Conservation (phyloP, 2,113 vertebrate genomes). For the Triplophysa rosa region DNA sequence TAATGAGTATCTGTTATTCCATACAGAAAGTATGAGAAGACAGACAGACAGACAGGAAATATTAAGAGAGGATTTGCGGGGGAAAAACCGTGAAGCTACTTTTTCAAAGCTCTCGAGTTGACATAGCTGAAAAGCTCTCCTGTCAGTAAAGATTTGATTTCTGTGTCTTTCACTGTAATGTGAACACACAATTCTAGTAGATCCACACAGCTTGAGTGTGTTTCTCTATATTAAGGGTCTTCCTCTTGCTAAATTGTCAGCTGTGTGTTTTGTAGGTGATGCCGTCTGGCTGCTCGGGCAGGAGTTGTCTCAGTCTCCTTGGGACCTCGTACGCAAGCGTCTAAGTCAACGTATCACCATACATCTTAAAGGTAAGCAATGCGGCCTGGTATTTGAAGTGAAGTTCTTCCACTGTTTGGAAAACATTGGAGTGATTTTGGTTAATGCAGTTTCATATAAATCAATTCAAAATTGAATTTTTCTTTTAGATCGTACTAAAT, state of each 20-base stretch:
- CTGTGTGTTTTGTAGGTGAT: conserved; percentile 74
- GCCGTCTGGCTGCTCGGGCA: conserved; percentile 82
- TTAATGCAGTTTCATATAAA: no score
- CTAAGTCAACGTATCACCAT: conserved; percentile 80
- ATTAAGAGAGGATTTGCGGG: conserved; percentile 9
- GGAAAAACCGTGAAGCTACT: conserved; percentile 43
- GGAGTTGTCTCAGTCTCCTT: conserved; percentile 78
- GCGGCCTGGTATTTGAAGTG: not conserved
- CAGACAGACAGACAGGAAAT: conserved; percentile 29
- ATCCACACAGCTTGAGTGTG: not conserved
- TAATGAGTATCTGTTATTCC: conserved; percentile 57
- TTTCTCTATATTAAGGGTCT: not conserved
- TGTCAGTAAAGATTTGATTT: conserved; percentile 51
- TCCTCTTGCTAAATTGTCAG: not conserved
- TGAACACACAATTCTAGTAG: not conserved
- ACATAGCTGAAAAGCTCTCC: conserved; percentile 47
- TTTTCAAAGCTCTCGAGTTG: conserved; percentile 9
- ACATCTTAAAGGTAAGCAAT: conserved; percentile 69
- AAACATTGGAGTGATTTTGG: no score
- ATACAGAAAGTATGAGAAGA: not conserved
- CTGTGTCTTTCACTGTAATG: conserved; percentile 16
- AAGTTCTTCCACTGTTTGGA: not conserved
- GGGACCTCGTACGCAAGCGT: conserved; percentile 89
- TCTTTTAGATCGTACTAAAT: no score
- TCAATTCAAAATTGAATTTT: no score